Evolutionary conservation across 2,888 invertebrate species (phyloP), one percentile per base, ranked within the genome.

Genomic region (Luperina nickerlii): DNA sequence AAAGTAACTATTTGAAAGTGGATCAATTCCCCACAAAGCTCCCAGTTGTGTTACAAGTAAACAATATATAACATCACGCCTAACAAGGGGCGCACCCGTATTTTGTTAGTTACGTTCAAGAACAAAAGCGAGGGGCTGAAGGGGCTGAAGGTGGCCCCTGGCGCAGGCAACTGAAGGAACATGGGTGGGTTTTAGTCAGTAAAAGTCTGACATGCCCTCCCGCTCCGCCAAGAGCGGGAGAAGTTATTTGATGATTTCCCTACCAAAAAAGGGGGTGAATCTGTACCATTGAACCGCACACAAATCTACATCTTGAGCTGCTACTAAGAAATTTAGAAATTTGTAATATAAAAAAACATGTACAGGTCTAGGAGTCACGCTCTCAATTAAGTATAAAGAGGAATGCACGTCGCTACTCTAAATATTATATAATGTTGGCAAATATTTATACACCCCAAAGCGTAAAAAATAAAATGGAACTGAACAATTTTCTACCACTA

Each of bases 391-490:
- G 42, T 42, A 8, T 69, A 38, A 38, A 81, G 68, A 81, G 38
- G 38, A 48, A 57, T n/a, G 48, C 18, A 27, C 20, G 20, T 18
- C 27, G 24, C 69, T 51, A 45, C n/a, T 18, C 9, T 32, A 38
- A 82, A 70, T 24, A 45, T 42, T 42, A 42, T 42, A 42, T 42
- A 9, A 42, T 27, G 68, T 65, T 69, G 63, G 13, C 68, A 15
- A 38, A 73, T 83, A 82, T 83, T 78, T 69, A 78, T 42, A 78
- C 79, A 69, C 13, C 51, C 63, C 72, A 83, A 63, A 83, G 67
- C 42, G 57, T 57, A 42, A 15, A 42, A 24, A 83, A 69, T 73
- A 84, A 79, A 78, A 83, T 54, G 38, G 73, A 51, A 24, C 24
- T 24, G 18, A 51, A 84, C 42, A 69, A 73, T 65, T 82, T 57